These are phyloP conservation scores for Puntigrus tetrazona DNA, from an alignment of 2,113 vertebrate species.

Conservation along the genomic window DNA sequence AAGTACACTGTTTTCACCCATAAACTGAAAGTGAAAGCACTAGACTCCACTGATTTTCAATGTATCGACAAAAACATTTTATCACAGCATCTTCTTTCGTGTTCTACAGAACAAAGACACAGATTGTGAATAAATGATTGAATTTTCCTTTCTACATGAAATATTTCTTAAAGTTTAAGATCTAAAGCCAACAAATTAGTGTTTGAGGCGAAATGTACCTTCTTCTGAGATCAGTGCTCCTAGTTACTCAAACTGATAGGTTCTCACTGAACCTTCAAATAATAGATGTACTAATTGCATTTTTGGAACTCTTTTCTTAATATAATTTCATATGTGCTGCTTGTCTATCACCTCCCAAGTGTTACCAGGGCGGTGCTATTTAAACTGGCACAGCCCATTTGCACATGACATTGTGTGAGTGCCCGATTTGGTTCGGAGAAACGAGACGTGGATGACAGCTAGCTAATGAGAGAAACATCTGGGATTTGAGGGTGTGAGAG, in stretches of 20 bases:
- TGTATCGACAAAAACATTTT: neutral
- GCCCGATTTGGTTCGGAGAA: slow-evolving; percentile 16
- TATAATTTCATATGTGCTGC: slow-evolving; percentile 47
- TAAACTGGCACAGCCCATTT: slow-evolving; percentile 24
- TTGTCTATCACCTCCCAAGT: slow-evolving; percentile 32
- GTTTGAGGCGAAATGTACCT: neutral
- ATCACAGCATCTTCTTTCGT: neutral
- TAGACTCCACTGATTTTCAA: neutral
- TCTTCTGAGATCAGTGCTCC: slow-evolving; percentile 32
- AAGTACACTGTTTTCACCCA: too few species aligned
- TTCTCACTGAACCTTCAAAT: slow-evolving; percentile 52
- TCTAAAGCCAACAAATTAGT: neutral
- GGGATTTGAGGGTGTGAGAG: slow-evolving; percentile 33
- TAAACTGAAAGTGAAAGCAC: neutral
- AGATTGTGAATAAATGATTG: neutral
- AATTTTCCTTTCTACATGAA: neutral
- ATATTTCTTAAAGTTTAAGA: neutral
- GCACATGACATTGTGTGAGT: slow-evolving; percentile 36
- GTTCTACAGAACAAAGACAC: neutral
- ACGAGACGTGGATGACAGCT: slow-evolving; percentile 31
- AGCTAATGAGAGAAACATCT: slow-evolving; percentile 46
- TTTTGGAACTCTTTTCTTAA: slow-evolving; percentile 35
- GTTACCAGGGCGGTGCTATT: slow-evolving; percentile 17
- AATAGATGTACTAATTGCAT: slow-evolving; percentile 66
- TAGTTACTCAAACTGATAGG: slow-evolving; percentile 51